A percentile compares a stretch with the other conserved stretches of the same genome.
Conservation (phyloP, 2,797 vertebrate genomes). For the Varecia variegata region DNA sequence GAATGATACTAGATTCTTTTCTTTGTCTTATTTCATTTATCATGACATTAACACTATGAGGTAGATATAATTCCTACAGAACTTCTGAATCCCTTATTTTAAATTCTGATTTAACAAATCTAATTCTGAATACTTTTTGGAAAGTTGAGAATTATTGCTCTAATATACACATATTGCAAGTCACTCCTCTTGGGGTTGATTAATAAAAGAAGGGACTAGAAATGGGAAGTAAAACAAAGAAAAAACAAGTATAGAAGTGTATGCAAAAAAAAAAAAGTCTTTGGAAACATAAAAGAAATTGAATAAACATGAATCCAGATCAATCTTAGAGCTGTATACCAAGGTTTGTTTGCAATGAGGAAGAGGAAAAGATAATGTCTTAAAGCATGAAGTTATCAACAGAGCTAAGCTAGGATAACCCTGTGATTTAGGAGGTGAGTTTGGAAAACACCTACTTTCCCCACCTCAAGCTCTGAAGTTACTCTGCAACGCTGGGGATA, state of each 20-base stretch:
- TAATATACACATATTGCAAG: background rate
- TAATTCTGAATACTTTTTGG: background rate
- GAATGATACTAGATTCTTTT: background rate
- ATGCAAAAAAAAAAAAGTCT: background rate
- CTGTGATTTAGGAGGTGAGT: background rate
- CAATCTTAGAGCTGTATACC: background rate
- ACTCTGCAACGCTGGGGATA: background rate
- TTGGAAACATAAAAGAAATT: background rate
- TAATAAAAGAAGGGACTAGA: background rate
- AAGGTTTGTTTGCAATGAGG: background rate
- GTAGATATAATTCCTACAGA: background rate
- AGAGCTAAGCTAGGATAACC: background rate
- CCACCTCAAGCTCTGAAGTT: background rate
- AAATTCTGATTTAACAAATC: constrained; percentile 11
- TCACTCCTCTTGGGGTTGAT: background rate
- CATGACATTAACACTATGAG: background rate
- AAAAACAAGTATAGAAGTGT: background rate
- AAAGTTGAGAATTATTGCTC: background rate
- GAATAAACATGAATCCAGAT: background rate
- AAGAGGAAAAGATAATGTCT: background rate
- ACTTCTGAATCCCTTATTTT: background rate
- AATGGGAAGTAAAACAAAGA: background rate
- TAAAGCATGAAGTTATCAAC: background rate
- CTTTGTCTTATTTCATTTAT: constrained; percentile 1
- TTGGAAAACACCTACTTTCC: background rate